Percentiles rank a stretch among this genome's conserved stretches.
Conservation (phyloP, 2,888 invertebrate species). For the Smittia sp. region DNA sequence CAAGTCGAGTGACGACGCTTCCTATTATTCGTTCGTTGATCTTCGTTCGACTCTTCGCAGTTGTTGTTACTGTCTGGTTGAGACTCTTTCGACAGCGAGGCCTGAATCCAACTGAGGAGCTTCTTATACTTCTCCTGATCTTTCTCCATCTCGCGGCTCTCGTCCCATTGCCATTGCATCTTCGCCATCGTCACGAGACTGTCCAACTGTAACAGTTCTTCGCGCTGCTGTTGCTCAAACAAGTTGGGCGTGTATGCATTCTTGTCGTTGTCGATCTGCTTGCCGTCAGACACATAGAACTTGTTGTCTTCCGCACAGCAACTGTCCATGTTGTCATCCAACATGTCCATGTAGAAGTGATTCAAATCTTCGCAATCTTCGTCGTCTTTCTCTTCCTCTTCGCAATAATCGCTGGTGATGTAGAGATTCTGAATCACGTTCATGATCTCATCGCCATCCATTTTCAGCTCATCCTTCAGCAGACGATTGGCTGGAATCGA, state of each 20-base stretch:
- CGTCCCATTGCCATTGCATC: slow-evolving; percentile 31
- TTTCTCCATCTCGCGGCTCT: background rate
- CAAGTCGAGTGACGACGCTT: slow-evolving; percentile 61
- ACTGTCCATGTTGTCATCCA: slow-evolving; percentile 29
- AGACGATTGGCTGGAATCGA: slow-evolving; percentile 48
- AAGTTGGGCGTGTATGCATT: background rate
- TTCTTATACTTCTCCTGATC: slow-evolving; percentile 26
- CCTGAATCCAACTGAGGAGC: slow-evolving; percentile 11
- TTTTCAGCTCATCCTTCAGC: slow-evolving; percentile 48
- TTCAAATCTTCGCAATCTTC: slow-evolving; percentile 42
- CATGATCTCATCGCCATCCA: slow-evolving; percentile 51
- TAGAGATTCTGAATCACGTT: slow-evolving; percentile 50
- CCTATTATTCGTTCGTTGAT: slow-evolving; percentile 52
- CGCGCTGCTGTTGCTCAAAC: background rate
- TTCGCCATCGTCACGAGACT: slow-evolving; percentile 24
- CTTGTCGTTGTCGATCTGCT: background rate
- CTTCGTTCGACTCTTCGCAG: background rate
- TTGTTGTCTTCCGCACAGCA: slow-evolving; percentile 21
- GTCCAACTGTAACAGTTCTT: slow-evolving; percentile 22
- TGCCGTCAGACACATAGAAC: slow-evolving; percentile 20
- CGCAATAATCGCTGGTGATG: slow-evolving; percentile 45
- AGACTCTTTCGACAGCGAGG: background rate
- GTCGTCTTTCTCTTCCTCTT: slow-evolving; percentile 42
- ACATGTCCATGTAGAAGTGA: slow-evolving; percentile 17
- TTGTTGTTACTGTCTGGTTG: slow-evolving; percentile 20